Conservation (phyloP, 2,797 vertebrate genomes). For the Peromyscus eremicus region DNA sequence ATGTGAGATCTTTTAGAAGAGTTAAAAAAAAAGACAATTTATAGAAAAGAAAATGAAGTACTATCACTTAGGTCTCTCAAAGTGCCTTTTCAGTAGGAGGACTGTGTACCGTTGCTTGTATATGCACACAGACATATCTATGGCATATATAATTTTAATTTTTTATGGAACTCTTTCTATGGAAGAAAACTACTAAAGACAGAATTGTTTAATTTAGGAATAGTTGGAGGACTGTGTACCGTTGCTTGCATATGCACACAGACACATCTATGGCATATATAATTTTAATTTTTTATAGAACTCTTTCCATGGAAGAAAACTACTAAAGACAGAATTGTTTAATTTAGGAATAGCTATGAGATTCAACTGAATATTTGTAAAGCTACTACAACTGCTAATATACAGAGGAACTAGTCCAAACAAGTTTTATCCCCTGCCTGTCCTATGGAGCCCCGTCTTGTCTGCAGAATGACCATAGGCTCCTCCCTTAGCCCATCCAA, state of each 20-base stretch:
- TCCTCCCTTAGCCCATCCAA: neutral
- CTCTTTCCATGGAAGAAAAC: neutral
- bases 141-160: neutral
- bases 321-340: neutral
- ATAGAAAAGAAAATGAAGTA: neutral
- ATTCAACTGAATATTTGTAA: neutral
- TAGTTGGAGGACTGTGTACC: neutral
- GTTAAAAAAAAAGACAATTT: neutral
- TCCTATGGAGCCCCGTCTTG: neutral
- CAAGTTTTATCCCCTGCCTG: neutral
- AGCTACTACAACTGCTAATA: neutral
- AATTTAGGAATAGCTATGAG: conserved; percentile 39
- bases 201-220: conserved; percentile 6
- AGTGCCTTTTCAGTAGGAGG: neutral
- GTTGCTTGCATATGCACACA: neutral
- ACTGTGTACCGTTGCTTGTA: too few relatives aligned
- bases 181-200: neutral
- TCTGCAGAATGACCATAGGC: neutral
- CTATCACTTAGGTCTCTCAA: neutral
- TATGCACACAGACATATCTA: neutral
- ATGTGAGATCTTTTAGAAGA: neutral
- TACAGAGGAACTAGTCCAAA: neutral
- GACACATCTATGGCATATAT: neutral
- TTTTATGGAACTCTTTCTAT: neutral
- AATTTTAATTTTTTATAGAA: neutral